phyloP scores from a whole-genome alignment of 2,113 vertebrate genomes.

The Pipa parva region DNA sequence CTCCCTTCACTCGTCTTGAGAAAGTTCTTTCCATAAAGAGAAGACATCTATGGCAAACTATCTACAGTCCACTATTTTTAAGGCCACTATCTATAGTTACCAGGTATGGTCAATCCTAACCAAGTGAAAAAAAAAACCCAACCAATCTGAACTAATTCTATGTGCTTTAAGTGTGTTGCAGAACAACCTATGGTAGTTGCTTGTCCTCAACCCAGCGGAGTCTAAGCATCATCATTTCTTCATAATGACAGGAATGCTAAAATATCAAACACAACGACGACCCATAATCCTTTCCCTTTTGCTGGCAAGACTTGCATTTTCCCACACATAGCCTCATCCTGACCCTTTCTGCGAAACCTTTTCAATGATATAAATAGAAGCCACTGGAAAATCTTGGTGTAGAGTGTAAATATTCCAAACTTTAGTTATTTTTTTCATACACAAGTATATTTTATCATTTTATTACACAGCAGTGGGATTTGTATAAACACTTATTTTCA shows the following conservation, averaged over 20 bases:
- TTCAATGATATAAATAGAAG: slow-evolving; percentile 75
- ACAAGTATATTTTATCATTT: slow-evolving; percentile 7
- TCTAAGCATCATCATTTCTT: too few species aligned
- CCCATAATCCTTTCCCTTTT: slow-evolving; percentile 58
- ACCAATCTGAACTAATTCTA: too few species aligned
- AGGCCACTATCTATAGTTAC: too few species aligned
- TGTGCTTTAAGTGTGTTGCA: too few species aligned
- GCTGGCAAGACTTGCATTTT: slow-evolving; percentile 64
- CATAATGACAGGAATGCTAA: slow-evolving; percentile 69
- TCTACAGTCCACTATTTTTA: too few species aligned
- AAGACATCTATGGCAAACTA: too few species aligned
- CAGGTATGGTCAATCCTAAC: too few species aligned
- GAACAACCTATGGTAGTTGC: too few species aligned
- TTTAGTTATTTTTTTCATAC: background rate
- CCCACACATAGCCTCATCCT: slow-evolving; percentile 71
- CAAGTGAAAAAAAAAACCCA: too few species aligned
- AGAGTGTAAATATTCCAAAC: slow-evolving; percentile 33
- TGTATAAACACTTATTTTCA: background rate
- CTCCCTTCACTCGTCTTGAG: too few species aligned
- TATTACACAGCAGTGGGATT: background rate
- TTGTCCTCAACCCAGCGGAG: too few species aligned
- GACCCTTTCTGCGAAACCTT: slow-evolving; percentile 70
- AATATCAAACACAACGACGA: slow-evolving; percentile 66
- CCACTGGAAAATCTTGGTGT: slow-evolving; percentile 72
- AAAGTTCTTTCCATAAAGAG: too few species aligned